These are phyloP conservation scores for Alethe castanea DNA, from an alignment of 2,113 vertebrate genomes.

Conservation along the genomic window DNA sequence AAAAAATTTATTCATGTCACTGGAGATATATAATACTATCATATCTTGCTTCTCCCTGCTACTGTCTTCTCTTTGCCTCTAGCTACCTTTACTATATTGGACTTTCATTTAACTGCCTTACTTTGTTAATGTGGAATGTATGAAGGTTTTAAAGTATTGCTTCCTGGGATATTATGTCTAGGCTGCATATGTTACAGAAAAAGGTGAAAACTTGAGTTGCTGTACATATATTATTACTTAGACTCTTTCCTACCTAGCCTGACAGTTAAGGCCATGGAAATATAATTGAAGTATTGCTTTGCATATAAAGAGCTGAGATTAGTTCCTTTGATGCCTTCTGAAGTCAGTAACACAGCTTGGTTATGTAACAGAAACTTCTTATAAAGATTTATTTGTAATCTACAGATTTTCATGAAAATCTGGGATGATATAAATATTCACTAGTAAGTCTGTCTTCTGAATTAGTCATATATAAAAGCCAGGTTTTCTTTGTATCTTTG, in stretches of 20 bases:
- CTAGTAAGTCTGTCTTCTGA: background rate
- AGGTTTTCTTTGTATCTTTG: background rate
- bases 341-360: background rate
- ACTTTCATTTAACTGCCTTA: background rate
- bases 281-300: background rate
- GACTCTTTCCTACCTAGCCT: background rate
- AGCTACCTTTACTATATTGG: background rate
- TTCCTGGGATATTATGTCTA: background rate
- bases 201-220: background rate
- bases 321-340: background rate
- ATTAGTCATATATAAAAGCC: background rate
- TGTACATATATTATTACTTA: background rate
- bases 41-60: background rate
- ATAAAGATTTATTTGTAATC: background rate
- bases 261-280: background rate
- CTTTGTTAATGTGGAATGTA: background rate
- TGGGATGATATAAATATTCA: slow-evolving; percentile 14
- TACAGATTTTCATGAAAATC: slow-evolving; percentile 19
- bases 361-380: background rate
- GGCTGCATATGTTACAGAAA: background rate
- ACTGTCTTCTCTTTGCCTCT: background rate
- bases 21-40: background rate
- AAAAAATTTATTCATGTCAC: background rate
- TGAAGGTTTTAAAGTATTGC: background rate
- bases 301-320: background rate